Base-by-base conservation (phyloP, 2,888 invertebrate genomes). In the Synanthedon myopaeformis region DNA sequence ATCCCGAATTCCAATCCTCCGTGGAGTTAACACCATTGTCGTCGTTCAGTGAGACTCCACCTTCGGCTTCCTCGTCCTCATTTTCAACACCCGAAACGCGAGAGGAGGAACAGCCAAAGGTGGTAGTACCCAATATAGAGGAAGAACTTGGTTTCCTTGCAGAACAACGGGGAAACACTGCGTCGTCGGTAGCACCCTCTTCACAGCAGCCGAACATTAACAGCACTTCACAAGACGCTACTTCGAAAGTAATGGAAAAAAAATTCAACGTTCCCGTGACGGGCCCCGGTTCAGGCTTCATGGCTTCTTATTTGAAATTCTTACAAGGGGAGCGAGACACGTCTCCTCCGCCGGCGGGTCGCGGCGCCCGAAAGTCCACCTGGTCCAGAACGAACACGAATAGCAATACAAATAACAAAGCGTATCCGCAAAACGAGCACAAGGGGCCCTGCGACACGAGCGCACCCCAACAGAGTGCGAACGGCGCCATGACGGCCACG, bases 221-320 rank as follows among this genome's bases (percentile, higher is more conserved):
- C 81, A 82, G 70, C 79, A 75, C 79, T 72, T 80, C 87, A 70
- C 83, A 87, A 76, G 82, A 82, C 79, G 72, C 82, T 77, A 79
- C 69, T 60, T 74, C 79, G 60, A 89, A 89, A 79, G 80, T 88
- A 60, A 82, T 89, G 67, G 91, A 90, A 69, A 91, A 91, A 79
- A 91, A 91, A 72, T 82, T 89, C 66, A 89, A 89, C 69, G 86
- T 88, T 69, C 89, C 89, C 58, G 83, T 89, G 59, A 86, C 87
- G 64, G 89, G 89, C 65, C 90, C 91, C 57, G 91, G 91, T 65
- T 90, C 92, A 53, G 94, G 94, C 59, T 95, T 95, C 79, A 94
- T 95, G 94, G 94, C 93, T 73, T 95, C 95, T 81, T 95, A 94
- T 80, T 88, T 95, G 62, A 95, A 94, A 80, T 95, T 95, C 79